These are phyloP conservation scores for Clamator glandarius DNA, from an alignment of 2,797 vertebrate genomes.

Conservation along the genomic window DNA sequence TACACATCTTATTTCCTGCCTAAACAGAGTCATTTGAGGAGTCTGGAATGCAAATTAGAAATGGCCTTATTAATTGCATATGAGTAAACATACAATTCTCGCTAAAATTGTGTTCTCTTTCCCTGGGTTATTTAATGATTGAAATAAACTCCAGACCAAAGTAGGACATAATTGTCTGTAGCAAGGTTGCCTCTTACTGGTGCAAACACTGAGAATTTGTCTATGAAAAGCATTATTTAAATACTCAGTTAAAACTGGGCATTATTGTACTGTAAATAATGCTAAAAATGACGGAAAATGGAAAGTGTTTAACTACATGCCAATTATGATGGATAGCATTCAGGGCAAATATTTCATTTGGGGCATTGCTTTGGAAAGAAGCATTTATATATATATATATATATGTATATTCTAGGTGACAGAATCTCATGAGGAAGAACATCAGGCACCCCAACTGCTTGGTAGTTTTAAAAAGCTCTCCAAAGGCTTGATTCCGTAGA, in stretches of 20 bases:
- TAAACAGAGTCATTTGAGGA: background rate
- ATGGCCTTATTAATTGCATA: background rate
- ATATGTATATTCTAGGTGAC: background rate
- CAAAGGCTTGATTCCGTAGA: background rate
- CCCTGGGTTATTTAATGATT: background rate
- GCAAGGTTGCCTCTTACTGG: background rate
- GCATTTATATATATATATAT: background rate
- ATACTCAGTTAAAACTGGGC: background rate
- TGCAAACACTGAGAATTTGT: background rate
- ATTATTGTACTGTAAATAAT: slow-evolving; percentile 21
- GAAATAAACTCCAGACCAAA: slow-evolving; percentile 3
- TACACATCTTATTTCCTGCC: background rate
- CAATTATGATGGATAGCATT: background rate
- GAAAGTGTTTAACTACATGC: slow-evolving; percentile 11
- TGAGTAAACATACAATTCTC: background rate
- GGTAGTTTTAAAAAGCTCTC: slow-evolving; percentile 38
- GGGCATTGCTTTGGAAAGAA: slow-evolving; percentile 7
- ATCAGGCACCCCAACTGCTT: slow-evolving; percentile 35
- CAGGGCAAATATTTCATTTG: slow-evolving; percentile 4
- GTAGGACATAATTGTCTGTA: background rate
- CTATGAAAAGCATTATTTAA: background rate
- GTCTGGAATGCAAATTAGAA: background rate
- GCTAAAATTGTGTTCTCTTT: background rate
- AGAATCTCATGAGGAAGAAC: slow-evolving; percentile 23
- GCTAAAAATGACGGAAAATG: slow-evolving; percentile 17